phyloP scores from a whole-genome alignment of 2,888 invertebrate genomes.

The Omphaloscelis lunosa region DNA sequence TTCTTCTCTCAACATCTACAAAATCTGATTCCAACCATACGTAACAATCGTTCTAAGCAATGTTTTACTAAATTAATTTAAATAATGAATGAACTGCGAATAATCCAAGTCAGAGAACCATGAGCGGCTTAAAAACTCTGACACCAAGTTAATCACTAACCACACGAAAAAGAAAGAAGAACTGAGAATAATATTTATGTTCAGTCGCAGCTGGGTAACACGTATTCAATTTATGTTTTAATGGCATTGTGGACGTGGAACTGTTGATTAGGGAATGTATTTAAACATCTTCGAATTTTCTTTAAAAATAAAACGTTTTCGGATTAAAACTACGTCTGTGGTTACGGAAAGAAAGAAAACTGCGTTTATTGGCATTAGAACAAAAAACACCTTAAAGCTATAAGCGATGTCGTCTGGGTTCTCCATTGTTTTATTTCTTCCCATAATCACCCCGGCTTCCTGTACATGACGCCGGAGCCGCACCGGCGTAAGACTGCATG shows the following conservation, averaged over 20 bases:
- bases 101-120: background rate
- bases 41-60: conserved; percentile 19
- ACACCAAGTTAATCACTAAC: no score
- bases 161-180: background rate
- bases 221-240: conserved; percentile 26
- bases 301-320: background rate
- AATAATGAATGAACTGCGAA: conserved; percentile 34
- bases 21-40: background rate
- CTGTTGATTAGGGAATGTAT: background rate
- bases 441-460: background rate
- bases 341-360: background rate
- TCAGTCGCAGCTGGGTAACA: conserved; percentile 23
- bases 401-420: background rate
- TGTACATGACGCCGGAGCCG: no score
- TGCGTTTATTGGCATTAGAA: no score
- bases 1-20: background rate
- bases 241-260: conserved; percentile 5
- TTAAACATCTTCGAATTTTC: background rate
- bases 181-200: conserved; percentile 26
- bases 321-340: background rate
- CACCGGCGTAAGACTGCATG: no score
- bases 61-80: conserved; percentile 38
- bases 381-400: background rate
- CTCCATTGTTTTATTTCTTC: background rate
- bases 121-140: no score